Percentiles rank a stretch among this genome's conserved stretches.
Evolutionary conservation across 2,888 invertebrate genomes (phyloP).

Genomic region (Dilophus febrilis): DNA sequence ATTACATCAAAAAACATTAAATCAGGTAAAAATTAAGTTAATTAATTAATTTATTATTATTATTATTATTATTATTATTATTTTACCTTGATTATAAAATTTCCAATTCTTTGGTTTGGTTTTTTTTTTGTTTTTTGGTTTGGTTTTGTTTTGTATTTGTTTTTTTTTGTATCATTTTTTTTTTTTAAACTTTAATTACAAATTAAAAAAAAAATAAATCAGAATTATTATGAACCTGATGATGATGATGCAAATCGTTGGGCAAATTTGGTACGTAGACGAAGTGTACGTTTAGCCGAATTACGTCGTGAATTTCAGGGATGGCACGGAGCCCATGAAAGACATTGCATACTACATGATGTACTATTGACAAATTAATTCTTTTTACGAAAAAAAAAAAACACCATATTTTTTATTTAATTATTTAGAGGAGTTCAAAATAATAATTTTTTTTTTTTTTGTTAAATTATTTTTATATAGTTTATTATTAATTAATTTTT

Average conservation of each 20-base stretch:
- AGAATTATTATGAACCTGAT: no score
- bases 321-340: slow-evolving; percentile 26
- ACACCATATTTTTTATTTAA: no score
- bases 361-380: slow-evolving; percentile 15
- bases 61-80: neutral
- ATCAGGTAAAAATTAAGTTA: slow-evolving; percentile 26
- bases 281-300: slow-evolving; percentile 22
- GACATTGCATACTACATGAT: slow-evolving; percentile 27
- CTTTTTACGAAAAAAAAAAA: no score
- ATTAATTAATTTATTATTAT: slow-evolving; percentile 1
- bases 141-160: neutral
- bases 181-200: neutral
- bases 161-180: neutral
- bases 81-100: neutral
- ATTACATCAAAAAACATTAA: slow-evolving; percentile 27
- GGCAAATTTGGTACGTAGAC: slow-evolving; percentile 23
- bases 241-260: slow-evolving; percentile 25
- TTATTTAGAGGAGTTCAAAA: no score
- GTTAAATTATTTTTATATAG: no score
- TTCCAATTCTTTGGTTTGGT: no score
- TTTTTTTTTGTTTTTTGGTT: no score
- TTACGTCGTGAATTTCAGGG: slow-evolving; percentile 24
- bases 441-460: no score
- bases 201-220: slow-evolving; percentile 12
- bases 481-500: no score